Evolutionary conservation across 2,888 invertebrate species (phyloP), one percentile per base, ranked within the genome.

Genomic region (Mimumesa dahlbomi): DNA sequence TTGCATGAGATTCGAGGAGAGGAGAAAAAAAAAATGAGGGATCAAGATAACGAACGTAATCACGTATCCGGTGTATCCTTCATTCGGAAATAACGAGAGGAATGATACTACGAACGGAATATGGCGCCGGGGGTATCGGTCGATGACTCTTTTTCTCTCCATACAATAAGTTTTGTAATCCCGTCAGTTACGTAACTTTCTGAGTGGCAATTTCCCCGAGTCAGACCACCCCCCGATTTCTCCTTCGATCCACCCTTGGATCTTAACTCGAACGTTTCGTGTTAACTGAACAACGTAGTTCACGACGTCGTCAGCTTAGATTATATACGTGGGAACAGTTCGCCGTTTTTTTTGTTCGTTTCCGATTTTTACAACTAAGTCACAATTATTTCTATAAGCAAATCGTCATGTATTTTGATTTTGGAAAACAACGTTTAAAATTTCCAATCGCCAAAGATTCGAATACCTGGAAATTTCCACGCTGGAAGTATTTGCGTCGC

Each of bases 161-260:
- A 52, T 69, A 73, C 78, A 77, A 76, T 78, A 79, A 81, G 78
- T 78, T 82, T 74, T 62, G 79, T 78, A 82, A 82, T 82, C 66
- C 72, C 67, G 69, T 69, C 77, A 66, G 66, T 78, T 77, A 71
- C 63, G 73, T 72, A 81, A 81, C 68, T 76, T 81, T 79, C 75
- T 70, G 72, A 77, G 80, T 78, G 74, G 77, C 76, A 79, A 83
- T 83, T 77, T 78, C 65, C 75, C 57, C 63, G 52, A 54, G 42
- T n/a, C n/a, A n/a, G n/a, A n/a, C 49, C 66, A 34, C 46, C 18
- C 45, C 43, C 58, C 38, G 57, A 67, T 61, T 61, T 50, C 65
- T 31, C 58, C 58, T 64, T 45, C 53, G 49, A 64, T 62, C 54
- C 45, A 18, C 38, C 29, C 19, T 38, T 29, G 22, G 43, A 18